Conservation (phyloP, 2,888 invertebrate species). For the Tipula vernalis region DNA sequence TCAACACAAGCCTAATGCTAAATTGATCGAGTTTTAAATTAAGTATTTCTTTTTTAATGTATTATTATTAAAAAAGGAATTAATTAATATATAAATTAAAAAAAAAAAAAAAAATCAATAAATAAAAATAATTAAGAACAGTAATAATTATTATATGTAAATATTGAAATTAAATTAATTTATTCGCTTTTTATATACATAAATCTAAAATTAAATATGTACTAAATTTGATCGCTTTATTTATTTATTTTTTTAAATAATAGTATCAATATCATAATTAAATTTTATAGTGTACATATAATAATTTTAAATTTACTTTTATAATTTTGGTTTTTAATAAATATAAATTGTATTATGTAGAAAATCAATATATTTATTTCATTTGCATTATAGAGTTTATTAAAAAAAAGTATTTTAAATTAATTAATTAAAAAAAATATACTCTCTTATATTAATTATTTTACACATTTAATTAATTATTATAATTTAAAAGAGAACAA, state of each 20-base stretch:
- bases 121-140: constrained; percentile 6
- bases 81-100: not conserved
- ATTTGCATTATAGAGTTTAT: not conserved
- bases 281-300: not conserved
- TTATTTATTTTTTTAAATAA: not conserved
- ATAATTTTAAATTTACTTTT: not conserved
- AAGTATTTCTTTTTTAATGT: constrained; percentile 1
- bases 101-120: not conserved
- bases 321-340: not conserved
- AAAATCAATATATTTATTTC: not conserved
- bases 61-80: constrained; percentile 8
- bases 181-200: not conserved
- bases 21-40: constrained; percentile 16
- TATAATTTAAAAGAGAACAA: not conserved
- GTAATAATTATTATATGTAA: not conserved
- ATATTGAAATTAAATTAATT: not conserved
- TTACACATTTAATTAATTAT: not conserved
- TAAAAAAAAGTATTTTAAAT: not conserved
- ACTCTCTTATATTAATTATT: not conserved
- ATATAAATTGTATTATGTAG: not conserved
- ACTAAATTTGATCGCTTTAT: not conserved
- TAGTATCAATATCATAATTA: not conserved
- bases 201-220: not conserved
- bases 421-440: not conserved
- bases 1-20: constrained; percentile 24